Conservation (phyloP, 2,797 vertebrate species). For the Sciaenops ocellatus region DNA sequence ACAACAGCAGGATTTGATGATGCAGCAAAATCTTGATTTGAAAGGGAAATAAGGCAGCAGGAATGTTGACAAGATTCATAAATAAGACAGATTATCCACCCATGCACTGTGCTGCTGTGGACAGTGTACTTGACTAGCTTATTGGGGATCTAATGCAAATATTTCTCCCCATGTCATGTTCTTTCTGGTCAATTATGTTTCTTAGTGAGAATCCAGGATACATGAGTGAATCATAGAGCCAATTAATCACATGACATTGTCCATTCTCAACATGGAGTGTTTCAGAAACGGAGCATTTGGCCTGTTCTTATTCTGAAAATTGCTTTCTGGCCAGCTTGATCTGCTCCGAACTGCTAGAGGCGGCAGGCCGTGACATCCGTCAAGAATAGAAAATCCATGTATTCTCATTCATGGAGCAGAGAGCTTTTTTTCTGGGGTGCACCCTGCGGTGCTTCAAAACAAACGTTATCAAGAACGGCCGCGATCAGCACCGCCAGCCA, state of each 20-base stretch:
- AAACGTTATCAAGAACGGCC: no score
- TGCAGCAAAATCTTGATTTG: conserved; percentile 37
- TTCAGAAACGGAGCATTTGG: no score
- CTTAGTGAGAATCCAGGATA: background rate
- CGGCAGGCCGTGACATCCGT: no score
- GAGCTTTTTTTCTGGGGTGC: no score
- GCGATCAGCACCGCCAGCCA: no score
- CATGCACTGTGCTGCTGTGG: background rate
- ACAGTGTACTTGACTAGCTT: background rate
- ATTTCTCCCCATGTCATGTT: background rate
- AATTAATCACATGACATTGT: background rate
- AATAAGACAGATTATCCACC: conserved; percentile 4
- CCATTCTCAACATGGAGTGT: no score
- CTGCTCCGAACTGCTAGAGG: no score
- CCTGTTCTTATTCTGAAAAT: no score
- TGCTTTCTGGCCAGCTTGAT: no score
- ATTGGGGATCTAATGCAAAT: conserved; percentile 3
- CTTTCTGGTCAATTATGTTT: background rate
- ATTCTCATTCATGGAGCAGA: no score
- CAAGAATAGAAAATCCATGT: no score
- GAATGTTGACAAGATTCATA: conserved; percentile 27
- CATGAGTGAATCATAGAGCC: background rate
- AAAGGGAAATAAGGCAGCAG: conserved; percentile 30
- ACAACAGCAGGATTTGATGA: conserved; percentile 37
- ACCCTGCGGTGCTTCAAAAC: no score